phyloP scores from a whole-genome alignment of 2,888 invertebrate genomes.

The Cerastis rubricosa region DNA sequence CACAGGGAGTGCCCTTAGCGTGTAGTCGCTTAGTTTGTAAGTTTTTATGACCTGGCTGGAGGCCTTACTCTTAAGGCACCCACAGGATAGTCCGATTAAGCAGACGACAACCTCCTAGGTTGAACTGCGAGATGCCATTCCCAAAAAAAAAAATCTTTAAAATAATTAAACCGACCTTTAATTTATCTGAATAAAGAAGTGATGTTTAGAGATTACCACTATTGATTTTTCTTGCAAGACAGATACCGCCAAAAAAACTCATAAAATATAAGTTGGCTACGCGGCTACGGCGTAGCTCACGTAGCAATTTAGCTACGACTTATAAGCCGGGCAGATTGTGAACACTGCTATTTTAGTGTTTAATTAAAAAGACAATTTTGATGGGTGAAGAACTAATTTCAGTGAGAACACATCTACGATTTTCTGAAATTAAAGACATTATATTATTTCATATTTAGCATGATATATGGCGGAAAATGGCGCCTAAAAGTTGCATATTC shows the following conservation, averaged over 20 bases:
- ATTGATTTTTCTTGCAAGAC: neutral
- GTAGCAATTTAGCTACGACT: constrained; percentile 24
- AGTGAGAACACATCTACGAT: neutral
- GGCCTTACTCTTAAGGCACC: no score
- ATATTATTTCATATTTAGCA: neutral
- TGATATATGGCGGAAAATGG: no score
- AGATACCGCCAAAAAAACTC: neutral
- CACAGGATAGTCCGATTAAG: no score
- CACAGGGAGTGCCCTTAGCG: no score
- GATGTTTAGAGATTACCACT: neutral
- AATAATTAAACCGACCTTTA: neutral
- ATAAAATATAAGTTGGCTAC: neutral
- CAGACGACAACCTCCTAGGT: no score
- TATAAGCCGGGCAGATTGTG: neutral
- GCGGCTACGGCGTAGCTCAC: constrained; percentile 33
- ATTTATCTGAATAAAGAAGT: neutral
- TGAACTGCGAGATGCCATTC: no score
- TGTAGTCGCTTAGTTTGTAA: no score
- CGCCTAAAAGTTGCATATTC: no score
- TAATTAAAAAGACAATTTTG: neutral
- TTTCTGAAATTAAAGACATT: neutral
- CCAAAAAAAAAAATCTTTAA: no score
- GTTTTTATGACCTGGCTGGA: no score
- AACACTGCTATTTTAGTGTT: neutral
- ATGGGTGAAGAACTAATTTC: neutral